Base-by-base conservation (phyloP, 2,888 invertebrate species). In the Vesta saturnalis region DNA sequence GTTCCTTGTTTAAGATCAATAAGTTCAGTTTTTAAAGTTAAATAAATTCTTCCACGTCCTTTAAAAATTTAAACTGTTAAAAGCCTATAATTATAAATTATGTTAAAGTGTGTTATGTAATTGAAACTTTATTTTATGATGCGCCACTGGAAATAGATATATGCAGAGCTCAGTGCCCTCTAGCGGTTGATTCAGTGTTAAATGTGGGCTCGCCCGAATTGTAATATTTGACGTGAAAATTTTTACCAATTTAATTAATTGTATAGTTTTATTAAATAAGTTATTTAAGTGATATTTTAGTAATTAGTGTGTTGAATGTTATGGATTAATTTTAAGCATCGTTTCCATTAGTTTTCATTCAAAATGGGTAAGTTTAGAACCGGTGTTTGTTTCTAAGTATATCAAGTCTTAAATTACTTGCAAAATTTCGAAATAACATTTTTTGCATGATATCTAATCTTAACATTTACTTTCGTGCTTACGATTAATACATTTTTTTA, bases 141-240 rank as follows among this genome's bases (percentile, higher is more conserved):
- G 39, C 57, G 57, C 57, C 57, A 58, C 57, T 58, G 57, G 39
- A 2, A 15, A 23, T 15, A 18, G 10, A 30, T 8, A 1, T 14
- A 16, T 14, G 10, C 55, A 46, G n/a, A n/a, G 43, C 55, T 49
- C 60, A 64, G 60, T 66, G 72, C 60, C 67, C 49, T 67, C 67
- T 70, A 59, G 68, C 64, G 64, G 18, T 60, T 47, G 67, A 72
- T 67, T 55, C 60, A 43, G 59, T 57, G 69, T 72, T 74, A 75
- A 70, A 72, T 77, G 77, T 77, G 79, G 81, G 78, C 80, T 81
- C 80, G 81, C 80, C 81, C 81, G 80, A 80, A 77, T 78, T 79
- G 76, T 76, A 74, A 76, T 69, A 69, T 76, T 80, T 77, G 77
- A 77, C 75, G 76, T 77, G 72, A 74, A 74, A 73, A 76, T 77